These are phyloP conservation scores for Diadema setosum DNA, from an alignment of 35 echinoderm and acorn worm genomes.

Conservation along the genomic window DNA sequence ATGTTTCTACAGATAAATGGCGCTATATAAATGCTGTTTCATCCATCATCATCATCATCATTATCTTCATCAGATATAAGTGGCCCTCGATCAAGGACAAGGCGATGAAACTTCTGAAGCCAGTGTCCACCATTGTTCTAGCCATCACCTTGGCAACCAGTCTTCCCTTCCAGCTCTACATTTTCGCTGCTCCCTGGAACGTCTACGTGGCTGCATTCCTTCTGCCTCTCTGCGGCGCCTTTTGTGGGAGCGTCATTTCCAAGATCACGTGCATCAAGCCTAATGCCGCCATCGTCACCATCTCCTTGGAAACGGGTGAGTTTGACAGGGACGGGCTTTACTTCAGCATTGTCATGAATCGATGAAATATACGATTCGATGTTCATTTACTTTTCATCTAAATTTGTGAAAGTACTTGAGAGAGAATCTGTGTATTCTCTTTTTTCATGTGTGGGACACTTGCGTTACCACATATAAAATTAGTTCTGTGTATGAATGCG, in stretches of 20 bases:
- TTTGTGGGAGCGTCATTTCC: not conserved
- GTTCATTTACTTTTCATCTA: too few species aligned
- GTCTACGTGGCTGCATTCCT: not conserved
- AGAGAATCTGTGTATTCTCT: too few species aligned
- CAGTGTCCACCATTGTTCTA: not conserved
- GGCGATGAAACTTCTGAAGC: not conserved
- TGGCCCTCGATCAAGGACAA: not conserved
- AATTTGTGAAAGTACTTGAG: too few species aligned
- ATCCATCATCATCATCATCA: too few species aligned
- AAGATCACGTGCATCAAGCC: not conserved
- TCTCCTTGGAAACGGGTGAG: not conserved
- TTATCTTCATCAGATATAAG: not conserved
- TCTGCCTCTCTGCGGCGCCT: not conserved
- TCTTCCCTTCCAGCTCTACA: slow-evolving; percentile 9
- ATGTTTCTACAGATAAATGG: too few species aligned
- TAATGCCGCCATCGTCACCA: not conserved
- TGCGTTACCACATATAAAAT: too few species aligned
- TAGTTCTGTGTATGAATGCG: too few species aligned
- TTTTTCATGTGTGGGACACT: too few species aligned
- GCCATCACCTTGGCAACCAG: not conserved
- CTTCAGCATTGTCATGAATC: too few species aligned
- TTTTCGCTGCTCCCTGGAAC: slow-evolving; percentile 19
- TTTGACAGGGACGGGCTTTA: too few species aligned
- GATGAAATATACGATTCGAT: too few species aligned
- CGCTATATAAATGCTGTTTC: too few species aligned